Conservation (phyloP, 2,113 vertebrate species). For the Xenopus tropicalis region UCB_Xtro_10.0 CM004447.2:77280501-77281000, state of each 20-base stretch:
- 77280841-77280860: conserved; percentile 94
- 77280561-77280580: no score
- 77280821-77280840: conserved; percentile 86
- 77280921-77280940: no score
- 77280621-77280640: no score
- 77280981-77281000: no score
- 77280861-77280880: conserved; percentile 82
- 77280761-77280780: conserved; percentile 64
- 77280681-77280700: conserved; percentile 90
- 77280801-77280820: conserved; percentile 79
- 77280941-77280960: no score
- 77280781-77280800: conserved; percentile 53
- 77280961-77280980: no score
- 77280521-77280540: no score
- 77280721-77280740: conserved; percentile 80
- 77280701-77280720: conserved; percentile 74
- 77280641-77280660: neutral
- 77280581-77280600: no score
- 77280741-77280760: conserved; percentile 85
- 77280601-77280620: no score
- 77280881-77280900: conserved; percentile 78
- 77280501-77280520: no score
- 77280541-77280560: no score
- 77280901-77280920: conserved; percentile 90
- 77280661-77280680: conserved; percentile 80